Evolutionary conservation across 2,113 vertebrate genomes (phyloP), one percentile per base, ranked within the genome.

Genomic region (Lepus americanus): DNA sequence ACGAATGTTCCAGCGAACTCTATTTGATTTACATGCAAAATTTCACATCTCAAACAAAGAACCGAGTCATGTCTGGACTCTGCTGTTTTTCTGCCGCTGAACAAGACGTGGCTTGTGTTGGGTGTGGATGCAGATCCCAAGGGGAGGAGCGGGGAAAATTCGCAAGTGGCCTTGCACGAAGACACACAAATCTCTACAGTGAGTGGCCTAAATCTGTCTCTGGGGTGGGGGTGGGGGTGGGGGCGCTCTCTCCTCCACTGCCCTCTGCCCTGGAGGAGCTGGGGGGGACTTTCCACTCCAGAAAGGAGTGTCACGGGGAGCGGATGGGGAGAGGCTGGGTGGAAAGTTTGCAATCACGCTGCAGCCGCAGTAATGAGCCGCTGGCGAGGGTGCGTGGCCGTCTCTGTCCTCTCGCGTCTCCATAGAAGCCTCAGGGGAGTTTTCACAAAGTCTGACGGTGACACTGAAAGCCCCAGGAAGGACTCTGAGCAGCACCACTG

Each of bases 221-320:
- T 86, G 83, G 10, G 51, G 97, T 6, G 44, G 44, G 44, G 44
- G 44, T 7, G 44, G 44, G 44, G 44, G 44, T 36, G 36, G 97
- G 83, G 95, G 4, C 49, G 44, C 77, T 92, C 92, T 96, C 96
- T 97, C 95, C 96, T 96, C 94, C 66, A 73, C 87, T 78, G 95
- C 76, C 96, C 94, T 96, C 49, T 0, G 84, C 23, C 61, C 94
- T 96, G 85, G 69, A 90, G 96, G 95, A 96, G 81, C 63, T 33
- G 2, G 91, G 93, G 95, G 82, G 94, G 94, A 94, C 74, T 96
- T 97, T 94, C 97, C 20, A 25, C 93, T 97, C 64, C 19, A 92
- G 94, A 0, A 0, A 82, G 93, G 93, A 63, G 25, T 89, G 31
- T 23, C 6, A 9, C 16, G 31, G 64, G 0, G 1, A n/a, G 83